Evolutionary conservation across 2,797 vertebrate genomes (phyloP).

Genomic region (Megalops cyprinoides): DNA sequence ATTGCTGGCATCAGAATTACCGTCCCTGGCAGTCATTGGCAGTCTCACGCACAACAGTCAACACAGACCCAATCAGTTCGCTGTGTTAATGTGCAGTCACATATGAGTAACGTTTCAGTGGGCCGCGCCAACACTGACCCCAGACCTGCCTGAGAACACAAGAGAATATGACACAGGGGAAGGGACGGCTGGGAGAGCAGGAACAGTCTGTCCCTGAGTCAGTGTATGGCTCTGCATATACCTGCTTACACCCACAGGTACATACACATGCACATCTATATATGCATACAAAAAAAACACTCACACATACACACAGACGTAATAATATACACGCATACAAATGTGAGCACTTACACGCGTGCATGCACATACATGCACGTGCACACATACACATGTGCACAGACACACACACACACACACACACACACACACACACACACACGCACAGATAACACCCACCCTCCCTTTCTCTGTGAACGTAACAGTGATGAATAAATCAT

Average conservation of each 20-base stretch:
- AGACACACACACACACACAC: background rate
- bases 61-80: no score
- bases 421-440: background rate
- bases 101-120: background rate
- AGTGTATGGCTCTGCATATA: no score
- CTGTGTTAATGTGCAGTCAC: background rate
- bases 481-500: conserved; percentile 8
- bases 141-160: background rate
- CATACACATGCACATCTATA: background rate
- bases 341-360: background rate
- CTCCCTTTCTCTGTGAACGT: background rate
- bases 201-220: background rate
- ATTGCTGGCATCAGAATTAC: background rate
- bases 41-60: background rate
- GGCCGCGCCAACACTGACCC: background rate
- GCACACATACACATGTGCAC: background rate
- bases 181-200: background rate
- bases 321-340: background rate
- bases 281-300: background rate
- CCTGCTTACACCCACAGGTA: background rate
- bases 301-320: no score
- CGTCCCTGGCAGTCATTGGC: background rate
- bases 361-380: background rate
- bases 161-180: background rate
- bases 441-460: background rate